Evolutionary conservation across 2,113 vertebrate genomes (phyloP), one percentile per base, ranked within the genome.

Genomic region (Burhinus oedicnemus): DNA sequence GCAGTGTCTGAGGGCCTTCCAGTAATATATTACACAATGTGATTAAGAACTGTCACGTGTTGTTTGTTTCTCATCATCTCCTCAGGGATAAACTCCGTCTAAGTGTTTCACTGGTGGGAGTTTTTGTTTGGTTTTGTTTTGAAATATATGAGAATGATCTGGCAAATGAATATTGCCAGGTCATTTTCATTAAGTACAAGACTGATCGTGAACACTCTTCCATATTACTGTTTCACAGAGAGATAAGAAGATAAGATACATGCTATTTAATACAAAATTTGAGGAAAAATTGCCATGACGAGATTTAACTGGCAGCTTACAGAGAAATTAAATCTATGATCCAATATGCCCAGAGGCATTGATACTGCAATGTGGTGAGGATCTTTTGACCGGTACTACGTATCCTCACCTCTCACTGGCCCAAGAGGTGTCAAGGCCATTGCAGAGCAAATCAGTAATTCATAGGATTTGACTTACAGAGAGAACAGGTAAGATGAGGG

Each of bases 11-110:
- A 82, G 91, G 89, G 83, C 49, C 89, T 85, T 55, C 69, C 83
- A 95, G 83, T 93, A 92, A 71, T 14, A n/a, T 3, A 52, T 94
- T 80, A 42, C 54, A 62, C 83, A 85, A 69, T 9, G 66, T 70
- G 95, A 94, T 89, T 69, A 93, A 62, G 69, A 87, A 29, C 38
- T n/a, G 34, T 70, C 57, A 94, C 14, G 5, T 95, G 91, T 7
- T 92, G 55, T 82, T 96, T 95, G 91, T 80, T 95, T 95, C 84
- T 83, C 96, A 85, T 57, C 66, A 49, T 69, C 81, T 95, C 91
- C 87, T 54, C 45, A 15, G 96, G 91, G 96, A 91, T 96, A 96
- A 97, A 90, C 84, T 81, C 85, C 66, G 55, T 9, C 58, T 5
- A 13, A 86, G 60, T 16, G 47, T 75, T 93, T 64, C 86, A 34